Evolutionary conservation across 2,888 invertebrate species (phyloP), one percentile per base, ranked within the genome.

Genomic region (Calameuta filiformis): DNA sequence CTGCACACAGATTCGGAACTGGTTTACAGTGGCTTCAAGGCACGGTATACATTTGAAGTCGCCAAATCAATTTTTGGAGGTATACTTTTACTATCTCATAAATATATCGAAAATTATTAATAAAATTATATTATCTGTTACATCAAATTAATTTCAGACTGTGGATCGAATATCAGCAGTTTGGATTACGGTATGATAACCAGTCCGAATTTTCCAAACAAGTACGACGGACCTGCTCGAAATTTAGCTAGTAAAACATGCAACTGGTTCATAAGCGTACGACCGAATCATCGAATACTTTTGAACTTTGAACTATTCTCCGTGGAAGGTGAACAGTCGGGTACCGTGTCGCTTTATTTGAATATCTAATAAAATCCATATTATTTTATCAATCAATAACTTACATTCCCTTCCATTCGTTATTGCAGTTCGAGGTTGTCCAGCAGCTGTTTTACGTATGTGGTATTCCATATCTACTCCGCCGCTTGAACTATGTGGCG

Each of bases 1-100:
- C 94, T 99, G 87, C 97, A 97, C 90, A 97, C 99, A 56, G 97
- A 99, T 91, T 94, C 94, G 37, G 95, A 96, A 84, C 95, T 95
- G 79, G 98, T 98, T 75, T 97, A 96, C 84, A 98, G 98, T 87
- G 99, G 99, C 35, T 99, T 99, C 92, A 98, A 98, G 91, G 99
- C 98, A 23, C 94, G 97, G 87, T 99, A 98, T 92, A 96, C 97
- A 86, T 99, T 99, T 92, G 97, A 98, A 93, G 94, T 95, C 71
- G 96, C 96, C 82, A 96, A 97, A 92, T 96, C 96, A 68, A 96
- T 97, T 90, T 97, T 96, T 89, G 97, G 97, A 90, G 94, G 94
- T 94, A 88, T 84, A 84, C 77, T 71, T 69, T 69, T 12, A 11
- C 33, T 15, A 30, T 23, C 1, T 23, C 11, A 35, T 37, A 31